Base-by-base conservation (phyloP, 2,113 vertebrate species). In the Cephalopterus ornatus region DNA sequence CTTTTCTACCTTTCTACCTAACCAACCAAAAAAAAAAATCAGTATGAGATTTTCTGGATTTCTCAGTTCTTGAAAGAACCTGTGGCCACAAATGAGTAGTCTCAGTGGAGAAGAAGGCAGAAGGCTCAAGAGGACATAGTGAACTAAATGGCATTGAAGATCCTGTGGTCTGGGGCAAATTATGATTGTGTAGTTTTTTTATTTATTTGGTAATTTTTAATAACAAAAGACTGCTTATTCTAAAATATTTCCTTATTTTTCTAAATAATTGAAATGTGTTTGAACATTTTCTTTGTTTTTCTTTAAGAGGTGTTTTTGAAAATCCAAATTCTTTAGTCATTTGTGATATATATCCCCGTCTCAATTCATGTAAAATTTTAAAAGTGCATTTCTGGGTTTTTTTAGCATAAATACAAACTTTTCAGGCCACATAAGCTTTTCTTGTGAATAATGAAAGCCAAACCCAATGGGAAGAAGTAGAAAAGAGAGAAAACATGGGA, bases 321-420 rank as follows among this genome's bases (percentile, higher is more conserved):
- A 80, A 80, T 56, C 0, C 0, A 14, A 2, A 4, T 23, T 26
- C 70, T 65, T 50, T 66, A 23, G 41, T 47, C 0, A 10, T 30
- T 82, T 75, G 7, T 22, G 16, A 13, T 50, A 14, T 11, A 20
- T 35, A 41, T 11, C 4, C 14, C 8, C 8, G 2, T 14, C 44
- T 14, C 41, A 33, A 26, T 21, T 27, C 33, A 10, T 47, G 28
- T 35, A 28, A 62, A 35, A 81, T 17, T 41, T 46, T 1, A 41
- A 58, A 79, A 58, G 2, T 33, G 2, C 20, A 21, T 68, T 91
- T 89, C 22, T 85, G 30, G 9, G 22, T 6, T 6, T 0, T 72
- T 88, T 91, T 27, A 41, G 12, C 78, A 19, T n/a, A 56, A 89
- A 63, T 21, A 23, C 37, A 59, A 39, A 44, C 35, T 92, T 75